Evolutionary conservation across 2,888 invertebrate species (phyloP), one percentile per base, ranked within the genome.

Genomic region (Aphodius sticticus): DNA sequence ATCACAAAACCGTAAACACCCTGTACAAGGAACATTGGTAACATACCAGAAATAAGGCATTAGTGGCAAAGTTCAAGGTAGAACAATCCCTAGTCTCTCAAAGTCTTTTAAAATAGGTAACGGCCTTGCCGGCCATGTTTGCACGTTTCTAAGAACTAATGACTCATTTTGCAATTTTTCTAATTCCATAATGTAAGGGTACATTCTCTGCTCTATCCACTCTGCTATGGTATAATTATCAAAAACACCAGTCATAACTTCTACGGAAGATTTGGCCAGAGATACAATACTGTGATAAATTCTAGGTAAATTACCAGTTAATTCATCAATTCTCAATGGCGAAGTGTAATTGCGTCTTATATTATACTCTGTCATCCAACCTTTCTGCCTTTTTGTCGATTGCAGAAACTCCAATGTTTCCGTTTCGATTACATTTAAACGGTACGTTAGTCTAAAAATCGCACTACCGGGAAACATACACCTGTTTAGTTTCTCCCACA

Each of bases 341-440:
- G 93, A 92, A 82, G 93, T 92, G 86, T 93, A 95, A 85, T 93
- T 93, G 84, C 93, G 92, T n/a, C 92, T 89, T 6, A 94, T 90
- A 86, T 94, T 94, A 86, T 94, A 95, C 38, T 92, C 91, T 26
- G 94, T 94, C 90, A 95, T 91, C 95, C 95, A 95, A 38, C 93
- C 90, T 84, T 88, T 89, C 37, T 87, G 85, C 70, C 86, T 85
- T 7, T 85, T 86, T 0, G 87, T 88, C 12, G 85, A 81, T 78
- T 87, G 88, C 9, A 90, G 80, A 81, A 87, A 90, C 16, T 90
- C 89, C 53, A 87, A 86, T 0, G 88, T 89, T 83, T 91, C 90
- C 53, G 85, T 83, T 83, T 90, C 89, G 3, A 88, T 86, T 35
- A 87, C 87, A 81, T 90, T 89, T 53, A 91, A 85, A 16, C 90